Evolutionary conservation across 2,113 vertebrate species (phyloP), one percentile per base, ranked within the genome.

Genomic region (Euleptes europaea): DNA sequence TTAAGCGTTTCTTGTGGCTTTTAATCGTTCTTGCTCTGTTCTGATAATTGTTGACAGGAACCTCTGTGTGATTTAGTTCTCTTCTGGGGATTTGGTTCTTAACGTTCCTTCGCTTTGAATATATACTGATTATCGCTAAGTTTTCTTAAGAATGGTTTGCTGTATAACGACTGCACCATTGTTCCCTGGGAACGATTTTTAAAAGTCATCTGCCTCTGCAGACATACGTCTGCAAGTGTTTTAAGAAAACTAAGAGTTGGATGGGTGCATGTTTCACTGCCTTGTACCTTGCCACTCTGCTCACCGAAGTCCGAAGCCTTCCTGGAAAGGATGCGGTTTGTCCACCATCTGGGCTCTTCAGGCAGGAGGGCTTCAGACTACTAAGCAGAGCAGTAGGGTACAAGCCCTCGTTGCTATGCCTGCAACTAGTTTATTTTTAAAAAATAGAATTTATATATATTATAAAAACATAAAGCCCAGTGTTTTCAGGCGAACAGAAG

Each of bases 51-150:
- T 78, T 26, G 60, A 60, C 35, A 38, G 10, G 5, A 40, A 5
- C 38, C 54, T 63, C 7, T 38, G 26, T n/a, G 21, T 35, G 11
- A 42, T 21, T 73, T 42, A 31, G 9, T 44, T 2, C 26, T 23
- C 1, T 40, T 15, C 15, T 82, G 70, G 26, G 60, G 6, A 28
- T 85, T 90, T 78, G 73, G 3, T 6, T 90, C 23, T 1, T 42
- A n/a, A 23, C 78, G 42, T 78, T 82, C 35, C 33, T n/a, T 90
- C 89, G 84, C 80, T 73, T 85, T 71, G 31, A 15, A 40, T 60
- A 49, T 71, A 14, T 84, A 33, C 35, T 83, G 2, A 65, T 42
- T 80, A 63, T 19, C 42, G 73, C 38, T 31, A 70, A 81, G 77
- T 65, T 35, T 31, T 65, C 44, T 79, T 70, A 33, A 70, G 84